Evolutionary conservation across 1,140 invertebrate species (phyloP), one percentile per base, ranked within the genome.

Genomic region (Drosophila rufa): DNA sequence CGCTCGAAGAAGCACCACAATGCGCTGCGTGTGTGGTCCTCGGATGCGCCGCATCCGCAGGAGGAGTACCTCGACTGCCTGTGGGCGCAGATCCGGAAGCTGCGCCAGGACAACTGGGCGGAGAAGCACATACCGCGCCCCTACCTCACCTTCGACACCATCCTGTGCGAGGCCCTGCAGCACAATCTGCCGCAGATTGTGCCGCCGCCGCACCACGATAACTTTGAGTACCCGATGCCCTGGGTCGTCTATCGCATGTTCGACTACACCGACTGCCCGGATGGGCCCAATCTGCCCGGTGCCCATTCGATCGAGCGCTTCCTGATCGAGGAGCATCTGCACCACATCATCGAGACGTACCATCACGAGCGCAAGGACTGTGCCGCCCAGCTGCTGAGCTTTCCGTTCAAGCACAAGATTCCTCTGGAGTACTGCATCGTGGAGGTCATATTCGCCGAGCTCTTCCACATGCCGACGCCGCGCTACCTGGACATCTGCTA

Each of bases 1-100:
- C 94, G 98, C 50, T 96, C 95, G 57, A 98, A 98, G 86, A 97
- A 97, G 87, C 98, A 99, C 93, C 96, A 97, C 70, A 96, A 96
- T 70, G 97, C 98, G 17, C 93, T 99, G 43, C 95, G 97, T 93
- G 98, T 99, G 1, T 99, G 99, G 98, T 95, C 96, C 2, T 95
- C 96, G 56, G 97, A 99, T 92, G 95, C 96, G 4, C 98, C 98
- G 40, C 98, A 99, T 94, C 96, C 98, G 1, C 99, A 99, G 93
- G 99, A 99, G 94, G 99, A 99, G 94, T 99, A 99, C 93, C 94
- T 99, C 60, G 99, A 99, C 91, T 99, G 98, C 89, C 94, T 99
- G 1, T 99, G 98, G 98, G 97, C 97, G 6, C 99, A 99, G 94
- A 96, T 99, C 38, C 84, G 96, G 69, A 99, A 99, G 91, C 93